phyloP scores from a whole-genome alignment of 2,113 vertebrate species.

The Charadrius vociferus region DNA sequence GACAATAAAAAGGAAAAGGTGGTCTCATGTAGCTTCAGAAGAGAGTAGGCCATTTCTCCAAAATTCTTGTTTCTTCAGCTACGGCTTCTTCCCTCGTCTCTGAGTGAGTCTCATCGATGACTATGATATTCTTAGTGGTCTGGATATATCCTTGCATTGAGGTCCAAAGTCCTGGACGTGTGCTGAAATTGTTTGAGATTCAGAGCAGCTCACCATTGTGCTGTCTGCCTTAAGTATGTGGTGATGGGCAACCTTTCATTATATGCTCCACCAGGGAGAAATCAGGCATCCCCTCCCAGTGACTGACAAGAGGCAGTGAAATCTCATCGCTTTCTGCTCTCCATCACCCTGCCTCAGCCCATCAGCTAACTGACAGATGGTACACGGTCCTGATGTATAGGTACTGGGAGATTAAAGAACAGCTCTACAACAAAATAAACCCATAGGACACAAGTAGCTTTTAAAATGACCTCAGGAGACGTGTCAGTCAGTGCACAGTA shows the following conservation, averaged over 20 bases:
- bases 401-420: constrained; percentile 21
- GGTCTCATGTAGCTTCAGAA: neutral
- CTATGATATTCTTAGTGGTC: neutral
- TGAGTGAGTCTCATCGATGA: neutral
- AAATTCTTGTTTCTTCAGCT: neutral
- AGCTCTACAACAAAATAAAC: constrained; percentile 29
- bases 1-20: neutral
- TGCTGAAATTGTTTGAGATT: neutral
- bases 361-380: constrained; percentile 26
- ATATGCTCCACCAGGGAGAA: neutral
- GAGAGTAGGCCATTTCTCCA: neutral
- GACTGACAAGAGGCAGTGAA: constrained; percentile 7
- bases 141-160: neutral
- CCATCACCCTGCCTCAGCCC: neutral
- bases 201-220: neutral
- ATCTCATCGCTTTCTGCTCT: neutral
- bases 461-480: constrained; percentile 27
- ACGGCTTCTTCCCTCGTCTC: neutral
- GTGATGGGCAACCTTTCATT: neutral
- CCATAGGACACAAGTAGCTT: constrained; percentile 16
- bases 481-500: neutral
- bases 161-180: neutral
- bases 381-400: neutral
- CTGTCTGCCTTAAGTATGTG: constrained; percentile 3
- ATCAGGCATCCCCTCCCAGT: neutral